Conservation (phyloP, 2,888 invertebrate genomes). For the Lasioglossum calceatum region DNA sequence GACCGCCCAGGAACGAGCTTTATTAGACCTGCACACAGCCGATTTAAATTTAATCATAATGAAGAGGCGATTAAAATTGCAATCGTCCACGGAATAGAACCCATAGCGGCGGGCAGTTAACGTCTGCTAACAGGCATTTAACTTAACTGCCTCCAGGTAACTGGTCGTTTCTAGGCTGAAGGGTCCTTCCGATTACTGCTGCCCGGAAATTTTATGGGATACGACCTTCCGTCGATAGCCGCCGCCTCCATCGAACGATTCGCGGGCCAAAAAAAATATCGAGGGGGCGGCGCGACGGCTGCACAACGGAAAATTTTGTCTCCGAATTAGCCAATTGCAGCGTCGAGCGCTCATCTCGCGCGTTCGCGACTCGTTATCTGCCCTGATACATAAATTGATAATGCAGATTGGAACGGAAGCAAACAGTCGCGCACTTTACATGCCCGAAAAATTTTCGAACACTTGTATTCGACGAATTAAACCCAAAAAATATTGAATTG, state of each 20-base stretch:
- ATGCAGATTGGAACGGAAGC: conserved; percentile 11
- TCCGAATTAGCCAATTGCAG: conserved; percentile 17
- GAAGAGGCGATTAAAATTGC: conserved; percentile 83
- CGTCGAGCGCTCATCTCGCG: conserved; percentile 7
- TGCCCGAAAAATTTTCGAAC: not conserved
- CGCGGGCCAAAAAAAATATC: conserved; percentile 14
- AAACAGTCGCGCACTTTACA: conserved; percentile 27
- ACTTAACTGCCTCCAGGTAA: conserved; percentile 83
- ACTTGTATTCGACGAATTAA: not conserved
- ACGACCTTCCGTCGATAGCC: conserved; percentile 74
- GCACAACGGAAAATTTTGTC: conserved; percentile 20
- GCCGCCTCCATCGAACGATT: conserved; percentile 38
- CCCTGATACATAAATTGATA: conserved; percentile 35
- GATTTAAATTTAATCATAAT: conserved; percentile 84
- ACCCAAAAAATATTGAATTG: not conserved
- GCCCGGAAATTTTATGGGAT: conserved; percentile 80
- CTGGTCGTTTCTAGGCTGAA: conserved; percentile 83
- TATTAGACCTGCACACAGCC: conserved; percentile 75
- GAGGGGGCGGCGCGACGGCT: not conserved
- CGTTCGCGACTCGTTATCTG: conserved; percentile 27
- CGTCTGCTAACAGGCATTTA: conserved; percentile 84
- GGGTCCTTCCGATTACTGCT: conserved; percentile 83
- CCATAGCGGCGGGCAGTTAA: conserved; percentile 81
- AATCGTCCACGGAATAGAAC: conserved; percentile 78
- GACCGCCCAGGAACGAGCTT: conserved; percentile 74